Conservation (phyloP, 2,797 vertebrate genomes). For the Yasuhikotakia modesta region DNA sequence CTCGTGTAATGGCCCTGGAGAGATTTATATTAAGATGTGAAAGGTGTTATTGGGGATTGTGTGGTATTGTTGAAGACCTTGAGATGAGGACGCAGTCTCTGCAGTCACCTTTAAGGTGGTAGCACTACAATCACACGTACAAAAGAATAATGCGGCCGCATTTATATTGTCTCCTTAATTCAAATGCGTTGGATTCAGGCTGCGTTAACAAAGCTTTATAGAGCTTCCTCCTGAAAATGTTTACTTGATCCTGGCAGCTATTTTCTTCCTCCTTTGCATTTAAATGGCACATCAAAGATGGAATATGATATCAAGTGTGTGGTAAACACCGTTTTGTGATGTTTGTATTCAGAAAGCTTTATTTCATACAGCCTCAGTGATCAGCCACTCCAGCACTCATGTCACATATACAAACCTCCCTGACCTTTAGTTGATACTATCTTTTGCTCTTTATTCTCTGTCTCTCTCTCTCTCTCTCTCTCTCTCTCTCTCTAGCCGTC, state of each 20-base stretch:
- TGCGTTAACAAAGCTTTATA: conserved; percentile 1
- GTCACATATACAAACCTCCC: conserved; percentile 25
- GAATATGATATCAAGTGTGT: conserved; percentile 14
- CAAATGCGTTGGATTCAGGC: not conserved
- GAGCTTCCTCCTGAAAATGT: not conserved
- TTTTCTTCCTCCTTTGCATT: conserved; percentile 28
- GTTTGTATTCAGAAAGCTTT: not conserved
- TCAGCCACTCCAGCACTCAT: conserved; percentile 7
- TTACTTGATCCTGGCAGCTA: not conserved
- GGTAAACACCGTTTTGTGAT: conserved; percentile 5
- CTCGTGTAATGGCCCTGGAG: conserved; percentile 46
- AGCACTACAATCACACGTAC: conserved; percentile 5
- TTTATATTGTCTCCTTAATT: conserved; percentile 2
- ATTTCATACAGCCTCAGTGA: conserved; percentile 13
- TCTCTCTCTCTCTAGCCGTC: conserved; percentile 76
- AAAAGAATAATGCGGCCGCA: conserved; percentile 10
- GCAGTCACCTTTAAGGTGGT: not conserved
- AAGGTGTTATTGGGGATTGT: conserved; percentile 38
- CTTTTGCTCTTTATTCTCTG: conserved; percentile 5
- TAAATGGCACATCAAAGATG: conserved; percentile 19
- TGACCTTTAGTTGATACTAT: conserved; percentile 22
- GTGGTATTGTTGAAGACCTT: conserved; percentile 47
- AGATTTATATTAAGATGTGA: conserved; percentile 48
- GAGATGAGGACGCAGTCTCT: conserved; percentile 42
- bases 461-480: conserved; percentile 32